Evolutionary conservation across 2,888 invertebrate species (phyloP), one percentile per base, ranked within the genome.

Genomic region (Actias luna): DNA sequence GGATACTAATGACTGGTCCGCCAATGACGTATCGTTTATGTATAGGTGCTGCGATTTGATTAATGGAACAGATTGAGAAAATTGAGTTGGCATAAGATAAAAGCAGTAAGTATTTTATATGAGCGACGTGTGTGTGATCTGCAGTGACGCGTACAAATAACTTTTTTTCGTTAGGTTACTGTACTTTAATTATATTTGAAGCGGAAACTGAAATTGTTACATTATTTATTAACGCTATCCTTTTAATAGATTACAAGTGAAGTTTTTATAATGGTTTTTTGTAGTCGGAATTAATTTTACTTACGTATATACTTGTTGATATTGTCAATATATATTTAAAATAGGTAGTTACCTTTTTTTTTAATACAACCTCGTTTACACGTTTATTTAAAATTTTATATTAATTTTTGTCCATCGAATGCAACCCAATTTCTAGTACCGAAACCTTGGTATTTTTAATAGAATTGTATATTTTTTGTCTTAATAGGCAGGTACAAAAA

Each of bases 31-130:
- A 81, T 80, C 73, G 69, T 69, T 50, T 50, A 50, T 25, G 70
- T 67, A 60, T 65, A 76, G 73, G 72, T 75, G 74, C 73, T 73
- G 72, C 77, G 77, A 81, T 82, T 82, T 85, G 89, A 90, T 88
- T 85, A 87, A 88, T 88, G 84, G 82, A 86, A 83, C 76, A 79
- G 88, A 88, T 89, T 86, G 83, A 78, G 75, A 80, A 84, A 84
- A 85, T 82, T 82, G 78, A 80, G 81, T 79, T 79, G 80, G 83
- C 79, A 78, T 72, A 74, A 79, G 80, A 85, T 82, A 79, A 84
- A 80, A 81, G 76, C 22, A 50, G 78, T 74, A 72, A 75, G 75
- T 79, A 77, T 78, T 79, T 80, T 76, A 79, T 77, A 69, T 75
- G 78, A 76, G 74, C 77, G 82, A 82, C 77, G 78, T 74, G 75